Evolutionary conservation across 2,888 invertebrate species (phyloP).

Genomic region (Sphinx pinastri): DNA sequence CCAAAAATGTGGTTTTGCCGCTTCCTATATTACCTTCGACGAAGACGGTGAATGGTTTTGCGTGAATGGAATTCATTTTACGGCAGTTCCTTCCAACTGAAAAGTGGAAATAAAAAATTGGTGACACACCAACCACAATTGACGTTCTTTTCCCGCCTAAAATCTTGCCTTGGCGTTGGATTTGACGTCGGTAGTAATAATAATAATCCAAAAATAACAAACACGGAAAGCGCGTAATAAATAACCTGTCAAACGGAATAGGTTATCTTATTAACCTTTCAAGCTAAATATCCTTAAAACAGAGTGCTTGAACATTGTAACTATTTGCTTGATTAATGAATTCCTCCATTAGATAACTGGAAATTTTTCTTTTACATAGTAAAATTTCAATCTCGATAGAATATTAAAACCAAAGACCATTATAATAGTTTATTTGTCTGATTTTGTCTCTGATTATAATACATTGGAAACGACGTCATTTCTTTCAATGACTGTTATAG

Average conservation of each 20-base stretch:
- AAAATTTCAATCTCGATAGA: neutral
- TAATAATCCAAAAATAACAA: slow-evolving; percentile 53
- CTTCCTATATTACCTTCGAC: slow-evolving; percentile 96
- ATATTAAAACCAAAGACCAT: neutral
- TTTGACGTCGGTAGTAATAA: neutral
- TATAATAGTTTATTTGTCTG: no score
- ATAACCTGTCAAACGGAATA: slow-evolving; percentile 52
- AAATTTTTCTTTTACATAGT: neutral
- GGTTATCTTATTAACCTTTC: slow-evolving; percentile 61
- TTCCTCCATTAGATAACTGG: neutral
- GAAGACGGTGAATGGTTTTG: slow-evolving; percentile 90
- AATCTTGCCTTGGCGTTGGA: slow-evolving; percentile 31
- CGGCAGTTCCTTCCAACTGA: slow-evolving; percentile 45
- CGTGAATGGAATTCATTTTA: slow-evolving; percentile 62
- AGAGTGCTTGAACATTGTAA: slow-evolving; percentile 43
- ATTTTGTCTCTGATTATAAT: no score
- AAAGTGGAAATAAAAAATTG: slow-evolving; percentile 46
- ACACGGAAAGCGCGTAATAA: slow-evolving; percentile 52
- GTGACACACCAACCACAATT: slow-evolving; percentile 22
- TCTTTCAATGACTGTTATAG: no score
- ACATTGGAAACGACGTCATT: no score
- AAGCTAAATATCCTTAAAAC: slow-evolving; percentile 35
- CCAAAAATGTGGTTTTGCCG: slow-evolving; percentile 94
- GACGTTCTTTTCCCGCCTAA: slow-evolving; percentile 64
- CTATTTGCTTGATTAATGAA: neutral